phyloP scores from a whole-genome alignment of 2,888 invertebrate species.

The Coenonympha arcania region DNA sequence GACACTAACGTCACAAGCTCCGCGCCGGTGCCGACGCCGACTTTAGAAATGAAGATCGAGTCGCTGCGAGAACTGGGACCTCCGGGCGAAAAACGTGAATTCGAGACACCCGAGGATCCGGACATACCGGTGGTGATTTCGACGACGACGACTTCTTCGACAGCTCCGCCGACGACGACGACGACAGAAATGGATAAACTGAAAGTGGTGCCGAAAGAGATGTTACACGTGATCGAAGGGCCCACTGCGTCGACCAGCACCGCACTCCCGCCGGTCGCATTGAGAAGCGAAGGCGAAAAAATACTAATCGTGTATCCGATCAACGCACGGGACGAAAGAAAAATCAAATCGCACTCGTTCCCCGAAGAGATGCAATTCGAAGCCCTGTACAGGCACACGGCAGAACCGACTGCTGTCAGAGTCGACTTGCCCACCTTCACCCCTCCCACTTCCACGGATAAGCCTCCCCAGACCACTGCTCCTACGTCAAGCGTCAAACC shows the following conservation, averaged over 20 bases:
- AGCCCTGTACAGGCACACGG: conserved; percentile 62
- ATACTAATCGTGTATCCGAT: conserved; percentile 71
- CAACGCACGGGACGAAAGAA: conserved; percentile 64
- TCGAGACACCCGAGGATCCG: conserved; percentile 62
- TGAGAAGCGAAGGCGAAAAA: conserved; percentile 61
- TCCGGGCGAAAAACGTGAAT: conserved; percentile 55
- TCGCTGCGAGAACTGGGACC: conserved; percentile 59
- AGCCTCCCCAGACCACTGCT: conserved; percentile 26
- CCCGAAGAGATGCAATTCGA: conserved; percentile 71
- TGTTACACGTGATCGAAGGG: conserved; percentile 54
- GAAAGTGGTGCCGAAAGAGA: conserved; percentile 53
- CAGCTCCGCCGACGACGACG: conserved; percentile 37
- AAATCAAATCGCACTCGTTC: conserved; percentile 66
- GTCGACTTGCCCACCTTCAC: conserved; percentile 76
- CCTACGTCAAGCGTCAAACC: conserved; percentile 28
- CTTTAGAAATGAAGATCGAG: conserved; percentile 69
- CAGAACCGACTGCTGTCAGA: conserved; percentile 50
- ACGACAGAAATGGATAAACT: conserved; percentile 47
- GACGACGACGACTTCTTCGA: conserved; percentile 42
- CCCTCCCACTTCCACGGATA: conserved; percentile 49
- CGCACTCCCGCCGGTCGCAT: conserved; percentile 60
- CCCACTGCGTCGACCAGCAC: conserved; percentile 57
- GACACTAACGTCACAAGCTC: conserved; percentile 51
- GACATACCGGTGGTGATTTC: conserved; percentile 48
- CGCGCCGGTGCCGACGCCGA: conserved; percentile 62